These are phyloP conservation scores for Platysternon megacephalum DNA, from an alignment of 2,113 vertebrate species.

Conservation along the genomic window DNA sequence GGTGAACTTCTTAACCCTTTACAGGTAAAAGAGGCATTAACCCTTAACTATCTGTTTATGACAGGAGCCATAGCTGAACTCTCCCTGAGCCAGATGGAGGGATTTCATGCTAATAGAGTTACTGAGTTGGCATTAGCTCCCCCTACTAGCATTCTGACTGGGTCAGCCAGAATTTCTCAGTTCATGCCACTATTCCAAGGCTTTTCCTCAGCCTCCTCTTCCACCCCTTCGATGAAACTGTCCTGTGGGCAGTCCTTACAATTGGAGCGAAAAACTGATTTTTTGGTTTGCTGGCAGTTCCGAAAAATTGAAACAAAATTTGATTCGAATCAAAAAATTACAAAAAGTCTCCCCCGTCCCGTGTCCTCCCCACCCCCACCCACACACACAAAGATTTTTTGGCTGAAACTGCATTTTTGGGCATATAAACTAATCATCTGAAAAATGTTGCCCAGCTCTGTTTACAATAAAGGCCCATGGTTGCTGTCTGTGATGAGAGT, in stretches of 20 bases:
- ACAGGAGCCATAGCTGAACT: background rate
- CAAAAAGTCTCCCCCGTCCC: too few relatives aligned
- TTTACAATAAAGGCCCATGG: background rate
- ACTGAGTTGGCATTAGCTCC: background rate
- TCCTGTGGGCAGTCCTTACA: constrained; percentile 4
- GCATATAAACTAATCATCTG: background rate
- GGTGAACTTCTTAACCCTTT: too few relatives aligned
- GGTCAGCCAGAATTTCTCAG: background rate
- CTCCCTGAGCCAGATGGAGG: background rate
- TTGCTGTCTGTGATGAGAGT: background rate
- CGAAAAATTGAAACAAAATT: background rate
- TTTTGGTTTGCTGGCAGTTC: background rate
- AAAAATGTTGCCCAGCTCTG: background rate
- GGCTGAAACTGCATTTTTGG: background rate
- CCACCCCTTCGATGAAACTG: background rate
- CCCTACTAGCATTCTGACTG: background rate
- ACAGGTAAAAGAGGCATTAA: too few relatives aligned
- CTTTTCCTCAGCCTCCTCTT: background rate
- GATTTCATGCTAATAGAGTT: background rate
- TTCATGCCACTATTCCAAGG: rapidly evolving
- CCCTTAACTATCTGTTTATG: too few relatives aligned
- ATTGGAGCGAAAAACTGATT: background rate
- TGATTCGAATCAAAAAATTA: background rate
- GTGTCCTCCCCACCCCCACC: too few relatives aligned
- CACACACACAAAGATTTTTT: background rate